Evolutionary conservation across 2,888 invertebrate genomes (phyloP), one percentile per base, ranked within the genome.

Genomic region (Synergus gifuensis): DNA sequence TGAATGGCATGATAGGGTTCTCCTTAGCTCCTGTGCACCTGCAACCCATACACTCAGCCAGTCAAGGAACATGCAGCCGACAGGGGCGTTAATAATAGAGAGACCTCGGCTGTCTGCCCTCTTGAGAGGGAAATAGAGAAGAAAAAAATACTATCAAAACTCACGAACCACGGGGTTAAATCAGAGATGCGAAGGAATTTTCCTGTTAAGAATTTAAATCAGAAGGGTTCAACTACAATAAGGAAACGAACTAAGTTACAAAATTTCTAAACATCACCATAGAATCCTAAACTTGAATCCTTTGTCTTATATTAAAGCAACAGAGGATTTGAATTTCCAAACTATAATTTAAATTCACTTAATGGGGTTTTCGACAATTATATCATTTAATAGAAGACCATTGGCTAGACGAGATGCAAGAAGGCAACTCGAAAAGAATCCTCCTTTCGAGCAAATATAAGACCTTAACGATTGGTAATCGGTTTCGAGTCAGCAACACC

Each of bases 401-500:
- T 60, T 22, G 60, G 14, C 22, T 60, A 22, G 22, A 22, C 8
- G 18, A 60, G 60, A 60, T 60, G 22, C 22, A 60, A 60, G 12
- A 22, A 28, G 60, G 60, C 60, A 22, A 60, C 60, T 22, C 1
- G 36, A 36, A 36, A 36, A 4, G 60, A 60, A 60, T 12, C 78
- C 63, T 81, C 79, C 69, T 79, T 76, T 77, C 62, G 80, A 76
- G 83, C 82, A 80, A 85, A 86, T 84, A 81, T 83, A 81, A 82
- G 73, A 83, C 80, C 84, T 86, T 85, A 85, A 86, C 84, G 84
- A 86, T 84, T 84, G 79, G 83, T 83, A 85, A 86, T 86, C 85
- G 84, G 81, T 84, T 86, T 78, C 80, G 78, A 79, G 79, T 81
- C 82, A 76, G 81, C 83, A 77, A 80, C 79, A 79, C 83, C 84